phyloP scores from a whole-genome alignment of 1,140 invertebrate genomes.

The Drosophila nigrodunni region DNA sequence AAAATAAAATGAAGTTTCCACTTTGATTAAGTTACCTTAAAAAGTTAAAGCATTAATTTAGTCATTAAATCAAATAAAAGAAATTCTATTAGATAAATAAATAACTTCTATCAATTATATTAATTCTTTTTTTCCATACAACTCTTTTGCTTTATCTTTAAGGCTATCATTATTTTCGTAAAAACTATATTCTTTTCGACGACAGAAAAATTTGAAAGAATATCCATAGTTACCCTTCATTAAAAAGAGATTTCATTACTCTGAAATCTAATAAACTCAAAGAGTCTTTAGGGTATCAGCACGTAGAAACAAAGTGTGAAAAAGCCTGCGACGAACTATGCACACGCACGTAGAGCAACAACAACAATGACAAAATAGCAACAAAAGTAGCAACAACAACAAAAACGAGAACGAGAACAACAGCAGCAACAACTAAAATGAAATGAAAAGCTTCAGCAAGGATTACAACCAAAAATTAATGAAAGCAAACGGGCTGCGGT shows the following conservation, averaged over 20 bases:
- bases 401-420: not conserved
- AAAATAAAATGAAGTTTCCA: too few relatives aligned
- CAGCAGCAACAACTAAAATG: slow-evolving; percentile 66
- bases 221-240: not conserved
- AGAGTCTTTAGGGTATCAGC: slow-evolving; percentile 31
- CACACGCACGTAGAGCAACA: slow-evolving; percentile 59
- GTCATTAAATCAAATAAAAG: too few relatives aligned
- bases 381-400: slow-evolving; percentile 2
- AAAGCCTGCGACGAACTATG: slow-evolving; percentile 73
- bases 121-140: too few relatives aligned
- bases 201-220: not conserved
- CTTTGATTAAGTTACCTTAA: too few relatives aligned
- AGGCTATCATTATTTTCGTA: too few relatives aligned
- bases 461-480: slow-evolving; percentile 84
- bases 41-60: too few relatives aligned
- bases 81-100: too few relatives aligned
- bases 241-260: not conserved
- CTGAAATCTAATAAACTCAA: not conserved
- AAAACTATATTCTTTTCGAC: not conserved
- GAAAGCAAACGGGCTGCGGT: slow-evolving; percentile 84
- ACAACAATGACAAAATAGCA: slow-evolving; percentile 12
- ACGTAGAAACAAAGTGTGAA: slow-evolving; percentile 65
- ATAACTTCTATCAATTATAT: too few relatives aligned
- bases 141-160: too few relatives aligned
- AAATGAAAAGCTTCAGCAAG: slow-evolving; percentile 83